A percentile compares a stretch with the other conserved stretches of the same genome.
phyloP scores from a whole-genome alignment of 2,797 vertebrate species.

The Protosalanx chinensis region DNA sequence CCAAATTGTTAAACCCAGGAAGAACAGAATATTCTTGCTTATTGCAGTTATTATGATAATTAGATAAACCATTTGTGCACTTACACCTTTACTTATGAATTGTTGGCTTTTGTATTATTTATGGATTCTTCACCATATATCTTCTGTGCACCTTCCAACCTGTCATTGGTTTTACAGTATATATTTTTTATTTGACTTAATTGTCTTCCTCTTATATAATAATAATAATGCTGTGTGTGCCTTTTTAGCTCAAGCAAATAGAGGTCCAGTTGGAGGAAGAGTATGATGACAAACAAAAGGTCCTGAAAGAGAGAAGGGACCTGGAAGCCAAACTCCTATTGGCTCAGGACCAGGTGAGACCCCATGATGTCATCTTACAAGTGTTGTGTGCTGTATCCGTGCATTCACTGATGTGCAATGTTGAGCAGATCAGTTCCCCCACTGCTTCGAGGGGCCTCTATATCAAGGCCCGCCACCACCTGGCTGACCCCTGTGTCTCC shows the following conservation, averaged over 20 bases:
- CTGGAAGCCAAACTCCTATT: constrained; percentile 85
- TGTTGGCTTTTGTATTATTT: background rate
- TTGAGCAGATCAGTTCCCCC: background rate
- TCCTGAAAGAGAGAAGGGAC: constrained; percentile 90
- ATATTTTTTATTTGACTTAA: background rate
- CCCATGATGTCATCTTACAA: background rate
- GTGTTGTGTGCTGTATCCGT: background rate
- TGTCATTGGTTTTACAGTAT: no score
- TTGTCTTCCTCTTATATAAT: no score
- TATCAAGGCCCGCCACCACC: no score
- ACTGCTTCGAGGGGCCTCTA: no score
- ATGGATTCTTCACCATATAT: no score
- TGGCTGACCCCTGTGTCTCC: background rate
- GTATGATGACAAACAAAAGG: constrained; percentile 96
- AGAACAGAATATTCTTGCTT: background rate
- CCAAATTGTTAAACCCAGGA: background rate
- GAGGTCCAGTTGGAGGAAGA: constrained; percentile 96
- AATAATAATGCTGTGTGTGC: background rate
- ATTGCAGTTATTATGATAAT: constrained; percentile 1
- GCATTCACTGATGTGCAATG: background rate
- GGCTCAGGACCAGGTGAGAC: constrained; percentile 58
- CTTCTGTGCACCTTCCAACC: no score
- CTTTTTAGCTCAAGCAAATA: constrained; percentile 86
- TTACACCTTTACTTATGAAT: background rate
- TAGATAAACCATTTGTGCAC: background rate